Base-by-base conservation (phyloP, 2,888 invertebrate genomes). In the Notocelia uddmanniana region DNA sequence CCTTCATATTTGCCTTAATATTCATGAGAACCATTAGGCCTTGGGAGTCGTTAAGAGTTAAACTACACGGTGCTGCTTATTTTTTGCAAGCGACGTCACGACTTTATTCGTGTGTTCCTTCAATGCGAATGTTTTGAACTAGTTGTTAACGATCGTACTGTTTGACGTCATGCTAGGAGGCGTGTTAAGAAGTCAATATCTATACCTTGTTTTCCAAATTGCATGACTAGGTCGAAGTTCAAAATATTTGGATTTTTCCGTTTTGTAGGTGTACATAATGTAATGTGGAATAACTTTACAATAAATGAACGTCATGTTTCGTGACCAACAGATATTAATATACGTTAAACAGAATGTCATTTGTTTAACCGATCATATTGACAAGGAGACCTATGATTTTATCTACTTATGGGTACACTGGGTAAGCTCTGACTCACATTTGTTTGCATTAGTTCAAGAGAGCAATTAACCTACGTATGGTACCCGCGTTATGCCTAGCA, bases 331-430 rank as follows among this genome's bases (percentile, higher is more conserved):
- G 37, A 31, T 67, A 72, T 67, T 72, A 72, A 72, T 72, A 66
- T 31, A 71, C 34, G 45, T 31, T 63, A 48, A 48, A 62, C 70
- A 34, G 67, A 71, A 74, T 75, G 75, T 76, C 78, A 77, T 77
- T 76, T 72, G 72, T 76, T 74, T 67, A 74, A 73, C 70, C 75
- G 73, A 68, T 72, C 74, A 73, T 76, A 74, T 69, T 74, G 75
- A 76, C 80, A 80, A 81, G 80, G 79, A 81, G 82, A 80, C 82
- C 77, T 75, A 74, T 74, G 79, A 79, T 79, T 76, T 78, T 78
- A 80, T 80, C 77, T 70, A 70, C n/a, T n/a, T n/a, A n/a, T 68
- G 73, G 59, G 55, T 67, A 60, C 63, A 26, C 54, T 60, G 60
- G 31, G 57, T 55, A 70, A 60, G 62, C 41, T 31, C 66, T 73